These are phyloP conservation scores for Brachionus manjavacas DNA, from an alignment of 1,140 invertebrate genomes.

Conservation along the genomic window DNA sequence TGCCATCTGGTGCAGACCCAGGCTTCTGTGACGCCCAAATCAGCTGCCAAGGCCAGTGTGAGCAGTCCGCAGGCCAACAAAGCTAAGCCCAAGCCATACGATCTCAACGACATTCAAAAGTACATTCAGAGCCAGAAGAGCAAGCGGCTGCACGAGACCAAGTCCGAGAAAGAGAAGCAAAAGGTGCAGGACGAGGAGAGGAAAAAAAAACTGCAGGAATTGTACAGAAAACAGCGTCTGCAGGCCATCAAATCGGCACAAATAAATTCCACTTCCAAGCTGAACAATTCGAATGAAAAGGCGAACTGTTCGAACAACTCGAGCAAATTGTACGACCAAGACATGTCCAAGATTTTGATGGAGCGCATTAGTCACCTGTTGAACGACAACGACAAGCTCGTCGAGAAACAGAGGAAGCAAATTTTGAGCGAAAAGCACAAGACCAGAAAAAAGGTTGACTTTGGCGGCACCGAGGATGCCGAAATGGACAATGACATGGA, in stretches of 20 bases:
- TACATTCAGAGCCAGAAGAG: conserved; percentile 33
- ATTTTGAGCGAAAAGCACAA: not conserved
- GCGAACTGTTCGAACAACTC: conserved; percentile 14
- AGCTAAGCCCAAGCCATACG: conserved; percentile 14
- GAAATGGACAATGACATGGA: not conserved
- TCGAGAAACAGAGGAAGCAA: conserved; percentile 16
- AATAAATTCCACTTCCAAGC: not conserved
- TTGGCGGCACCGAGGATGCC: not conserved
- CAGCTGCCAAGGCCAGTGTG: not conserved
- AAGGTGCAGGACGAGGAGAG: conserved; percentile 25
- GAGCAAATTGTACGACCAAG: not conserved
- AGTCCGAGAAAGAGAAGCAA: conserved; percentile 10
- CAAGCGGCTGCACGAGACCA: not conserved
- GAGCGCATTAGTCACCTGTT: conserved; percentile 36
- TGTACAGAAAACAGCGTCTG: conserved; percentile 7
- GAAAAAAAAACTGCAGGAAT: conserved; percentile 18
- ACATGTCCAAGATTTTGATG: conserved; percentile 34
- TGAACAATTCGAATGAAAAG: conserved; percentile 2
- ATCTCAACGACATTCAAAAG: conserved; percentile 24
- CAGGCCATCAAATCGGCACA: conserved; percentile 9
- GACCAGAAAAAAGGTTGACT: not conserved
- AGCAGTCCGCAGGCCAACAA: not conserved
- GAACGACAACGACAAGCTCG: conserved; percentile 32
- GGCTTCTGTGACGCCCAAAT: not conserved
- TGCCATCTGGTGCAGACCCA: not conserved